Evolutionary conservation across 2,113 vertebrate genomes (phyloP).

Genomic region (Pyrgilauda ruficollis): DNA sequence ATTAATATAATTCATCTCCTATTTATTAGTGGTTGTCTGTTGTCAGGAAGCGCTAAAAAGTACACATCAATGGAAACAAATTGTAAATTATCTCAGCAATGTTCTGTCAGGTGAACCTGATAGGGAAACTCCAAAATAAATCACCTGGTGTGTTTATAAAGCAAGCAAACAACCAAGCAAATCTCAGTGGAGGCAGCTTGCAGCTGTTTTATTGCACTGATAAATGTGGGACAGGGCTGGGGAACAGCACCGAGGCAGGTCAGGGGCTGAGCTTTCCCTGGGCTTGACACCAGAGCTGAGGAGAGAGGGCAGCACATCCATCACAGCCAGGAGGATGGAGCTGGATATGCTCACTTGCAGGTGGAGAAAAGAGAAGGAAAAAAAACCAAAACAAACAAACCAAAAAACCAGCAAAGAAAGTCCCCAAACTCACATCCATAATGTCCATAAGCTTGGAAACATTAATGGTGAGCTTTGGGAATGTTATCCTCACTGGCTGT

Average conservation of each 20-base stretch:
- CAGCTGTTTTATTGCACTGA: background rate
- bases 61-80: slow-evolving; percentile 37
- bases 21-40: slow-evolving; percentile 41
- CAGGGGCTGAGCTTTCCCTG: background rate
- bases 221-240: background rate
- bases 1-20: slow-evolving; percentile 14
- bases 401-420: background rate
- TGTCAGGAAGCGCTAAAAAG: slow-evolving; percentile 20
- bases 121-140: slow-evolving; percentile 48
- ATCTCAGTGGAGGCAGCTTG: background rate
- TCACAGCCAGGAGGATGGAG: background rate
- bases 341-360: background rate
- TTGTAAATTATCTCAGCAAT: background rate
- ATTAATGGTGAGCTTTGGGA: background rate
- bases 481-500: background rate
- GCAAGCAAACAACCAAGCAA: background rate
- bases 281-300: background rate
- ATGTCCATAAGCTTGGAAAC: background rate
- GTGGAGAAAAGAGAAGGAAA: background rate
- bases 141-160: slow-evolving; percentile 22
- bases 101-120: slow-evolving; percentile 20
- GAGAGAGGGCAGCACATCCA: background rate
- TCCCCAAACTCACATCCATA: background rate
- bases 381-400: background rate
- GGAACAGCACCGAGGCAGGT: background rate